Percentiles rank a stretch among this genome's conserved stretches.
phyloP scores from a whole-genome alignment of 2,113 vertebrate species.

The Calidris pygmaea region DNA sequence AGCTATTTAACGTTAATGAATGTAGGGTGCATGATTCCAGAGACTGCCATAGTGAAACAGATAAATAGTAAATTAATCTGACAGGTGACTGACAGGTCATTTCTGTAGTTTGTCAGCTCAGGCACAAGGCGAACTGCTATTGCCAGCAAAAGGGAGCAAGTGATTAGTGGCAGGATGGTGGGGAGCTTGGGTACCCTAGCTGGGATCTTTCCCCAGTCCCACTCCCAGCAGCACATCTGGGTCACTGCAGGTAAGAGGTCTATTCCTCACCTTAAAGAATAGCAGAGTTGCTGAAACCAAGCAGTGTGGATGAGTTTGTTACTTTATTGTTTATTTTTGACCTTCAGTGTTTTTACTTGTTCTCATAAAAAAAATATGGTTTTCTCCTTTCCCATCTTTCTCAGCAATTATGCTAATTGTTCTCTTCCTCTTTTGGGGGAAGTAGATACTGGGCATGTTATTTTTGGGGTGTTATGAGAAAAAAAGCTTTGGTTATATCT shows the following conservation, averaged over 20 bases:
- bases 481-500: neutral
- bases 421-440: neutral
- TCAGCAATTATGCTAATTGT: neutral
- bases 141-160: neutral
- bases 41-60: neutral
- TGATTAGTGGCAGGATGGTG: neutral
- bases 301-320: neutral
- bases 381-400: neutral
- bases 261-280: too few relatives aligned
- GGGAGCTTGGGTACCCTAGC: rapidly evolving
- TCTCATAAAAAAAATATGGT: neutral
- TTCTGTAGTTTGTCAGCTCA: neutral
- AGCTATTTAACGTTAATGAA: neutral
- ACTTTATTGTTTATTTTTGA: neutral
- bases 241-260: neutral
- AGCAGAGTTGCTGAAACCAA: neutral
- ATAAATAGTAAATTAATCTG: neutral
- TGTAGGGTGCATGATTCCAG: neutral
- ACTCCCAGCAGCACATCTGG: neutral
- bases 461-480: neutral
- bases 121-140: neutral
- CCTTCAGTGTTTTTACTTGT: neutral
- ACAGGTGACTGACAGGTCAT: neutral
- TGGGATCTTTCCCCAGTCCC: neutral
- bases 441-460: neutral